Base-by-base conservation (phyloP, 1,140 invertebrate species). In the Temnothorax nylanderi region DNA sequence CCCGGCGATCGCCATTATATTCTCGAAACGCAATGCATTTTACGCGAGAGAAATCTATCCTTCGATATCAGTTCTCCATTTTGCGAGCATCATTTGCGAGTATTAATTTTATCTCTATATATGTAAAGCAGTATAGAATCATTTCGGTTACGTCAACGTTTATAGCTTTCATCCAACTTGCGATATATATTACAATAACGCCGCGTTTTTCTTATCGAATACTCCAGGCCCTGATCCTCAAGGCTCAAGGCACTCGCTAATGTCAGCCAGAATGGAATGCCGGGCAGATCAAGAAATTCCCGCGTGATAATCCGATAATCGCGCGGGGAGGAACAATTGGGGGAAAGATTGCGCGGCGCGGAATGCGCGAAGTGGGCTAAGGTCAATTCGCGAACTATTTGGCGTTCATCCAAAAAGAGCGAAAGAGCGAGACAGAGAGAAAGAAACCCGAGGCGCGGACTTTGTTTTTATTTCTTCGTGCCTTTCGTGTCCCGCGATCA, bases 341-440 rank as follows among this genome's bases (percentile, higher is more conserved):
- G 71, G 71, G 76, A 87, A 90, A 86, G 77, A 92, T 88, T 65
- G 77, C 74, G 85, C 81, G 72, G 13, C 32, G 51, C 26, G 37
- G 26, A 47, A 44, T 32, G 71, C 85, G 86, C 87, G 78, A 92
- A 92, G 89, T 91, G 87, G 91, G 89, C 90, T 91, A 92, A 92
- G 91, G 91, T 90, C 91, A 90, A 89, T 90, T 82, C 78, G 85
- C 86, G n/a, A 88, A 90, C 89, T 88, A 90, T 91, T 90, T 92
- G 91, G 91, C 91, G 86, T 81, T 60, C 54, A 58, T 92, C 89
- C 91, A 92, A 87, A 86, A 85, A 82, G 41, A 13, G 54, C 3
- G n/a, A 21, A 8, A 41, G 37, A 69, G 37, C 44, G 37, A 44
- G 10, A 44, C 37, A 21, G 65, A 18, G 13, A 1, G 65, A 21